Evolutionary conservation across 2,888 invertebrate species (phyloP).

Genomic region (Drosophila flavopinicola): DNA sequence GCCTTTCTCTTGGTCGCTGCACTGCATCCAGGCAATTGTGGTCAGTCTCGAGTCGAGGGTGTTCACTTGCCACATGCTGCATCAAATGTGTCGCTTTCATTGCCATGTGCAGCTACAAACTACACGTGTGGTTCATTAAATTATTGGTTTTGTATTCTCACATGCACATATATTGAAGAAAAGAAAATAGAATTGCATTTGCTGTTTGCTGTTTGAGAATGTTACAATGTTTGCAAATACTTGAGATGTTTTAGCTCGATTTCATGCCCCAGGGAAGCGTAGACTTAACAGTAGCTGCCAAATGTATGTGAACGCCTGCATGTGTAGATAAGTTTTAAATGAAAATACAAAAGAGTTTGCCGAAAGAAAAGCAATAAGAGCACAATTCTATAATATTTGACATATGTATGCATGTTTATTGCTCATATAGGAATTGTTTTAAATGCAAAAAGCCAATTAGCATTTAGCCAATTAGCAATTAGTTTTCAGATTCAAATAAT

Average conservation of each 20-base stretch:
- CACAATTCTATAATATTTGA: no score
- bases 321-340: background rate
- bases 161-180: background rate
- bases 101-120: background rate
- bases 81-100: conserved; percentile 14
- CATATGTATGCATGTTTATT: no score
- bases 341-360: no score
- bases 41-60: background rate
- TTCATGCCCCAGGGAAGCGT: background rate
- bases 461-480: no score
- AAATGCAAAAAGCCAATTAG: no score
- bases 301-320: conserved; percentile 5
- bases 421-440: no score
- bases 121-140: background rate
- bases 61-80: background rate
- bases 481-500: no score
- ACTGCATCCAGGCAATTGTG: conserved; percentile 15
- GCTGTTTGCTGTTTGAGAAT: background rate
- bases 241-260: conserved; percentile 15
- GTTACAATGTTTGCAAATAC: conserved; percentile 15
- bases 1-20: conserved; percentile 37
- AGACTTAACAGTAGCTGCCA: conserved; percentile 4
- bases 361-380: no score
- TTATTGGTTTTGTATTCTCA: background rate
- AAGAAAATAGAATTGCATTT: conserved; percentile 4